Percentiles rank a stretch among this genome's conserved stretches.
Evolutionary conservation across 2,888 invertebrate species (phyloP).

Genomic region (Acanthococcus lagerstroemiae): DNA sequence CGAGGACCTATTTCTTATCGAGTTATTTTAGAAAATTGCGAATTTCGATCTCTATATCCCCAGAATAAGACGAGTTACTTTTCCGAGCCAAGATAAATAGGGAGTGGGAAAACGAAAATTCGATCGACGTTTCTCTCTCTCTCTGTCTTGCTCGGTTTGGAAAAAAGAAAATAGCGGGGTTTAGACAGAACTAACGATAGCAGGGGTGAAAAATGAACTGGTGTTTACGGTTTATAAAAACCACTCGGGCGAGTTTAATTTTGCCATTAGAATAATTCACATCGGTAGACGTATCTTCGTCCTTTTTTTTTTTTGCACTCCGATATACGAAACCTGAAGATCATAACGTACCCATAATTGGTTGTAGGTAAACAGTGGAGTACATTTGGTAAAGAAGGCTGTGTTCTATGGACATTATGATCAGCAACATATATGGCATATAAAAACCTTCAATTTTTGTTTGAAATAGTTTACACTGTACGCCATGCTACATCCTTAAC

Average conservation of each 20-base stretch:
- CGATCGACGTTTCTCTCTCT: slow-evolving; percentile 8
- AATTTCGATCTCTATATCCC: slow-evolving; percentile 29
- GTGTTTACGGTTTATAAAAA: not conserved
- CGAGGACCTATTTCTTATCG: slow-evolving; percentile 29
- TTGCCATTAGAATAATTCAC: too few relatives aligned
- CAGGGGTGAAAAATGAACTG: not conserved
- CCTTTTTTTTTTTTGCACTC: too few relatives aligned
- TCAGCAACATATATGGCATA: too few relatives aligned
- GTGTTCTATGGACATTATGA: too few relatives aligned
- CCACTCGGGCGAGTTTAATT: not conserved
- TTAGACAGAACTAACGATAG: not conserved
- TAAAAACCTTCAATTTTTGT: too few relatives aligned
- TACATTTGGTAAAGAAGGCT: too few relatives aligned
- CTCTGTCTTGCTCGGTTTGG: not conserved
- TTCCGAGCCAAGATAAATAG: slow-evolving; percentile 18
- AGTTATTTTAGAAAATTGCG: slow-evolving; percentile 31
- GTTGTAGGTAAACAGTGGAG: too few relatives aligned
- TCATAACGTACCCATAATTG: too few relatives aligned
- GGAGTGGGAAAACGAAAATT: slow-evolving; percentile 15
- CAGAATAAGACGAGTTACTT: slow-evolving; percentile 16
- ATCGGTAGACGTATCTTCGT: too few relatives aligned
- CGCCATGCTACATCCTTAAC: too few relatives aligned
- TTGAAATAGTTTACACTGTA: too few relatives aligned
- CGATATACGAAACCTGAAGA: too few relatives aligned
- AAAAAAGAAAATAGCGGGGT: not conserved